These are phyloP conservation scores for Drosophila meridiana DNA, from an alignment of 2,888 invertebrate genomes.

Conservation along the genomic window DNA sequence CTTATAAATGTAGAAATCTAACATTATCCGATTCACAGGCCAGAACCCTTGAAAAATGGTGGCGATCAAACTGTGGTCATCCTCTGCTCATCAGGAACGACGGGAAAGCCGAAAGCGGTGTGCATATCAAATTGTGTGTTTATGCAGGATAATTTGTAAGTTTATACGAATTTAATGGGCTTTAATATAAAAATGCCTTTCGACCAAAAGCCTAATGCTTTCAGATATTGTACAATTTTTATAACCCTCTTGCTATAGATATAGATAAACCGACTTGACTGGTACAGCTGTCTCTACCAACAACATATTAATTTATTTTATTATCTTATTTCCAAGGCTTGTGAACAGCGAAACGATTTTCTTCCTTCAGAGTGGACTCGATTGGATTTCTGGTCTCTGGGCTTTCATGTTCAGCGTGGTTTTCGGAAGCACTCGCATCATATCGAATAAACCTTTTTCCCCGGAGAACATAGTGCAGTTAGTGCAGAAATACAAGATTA, in stretches of 20 bases:
- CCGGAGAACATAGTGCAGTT: conserved; percentile 63
- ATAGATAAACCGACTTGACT: not conserved
- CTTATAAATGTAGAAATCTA: not conserved
- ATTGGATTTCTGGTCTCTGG: conserved; percentile 71
- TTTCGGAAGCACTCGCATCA: conserved; percentile 65
- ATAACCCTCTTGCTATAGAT: not conserved
- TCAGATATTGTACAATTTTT: too few species aligned
- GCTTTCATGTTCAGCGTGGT: conserved; percentile 48
- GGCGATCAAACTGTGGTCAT: conserved; percentile 65
- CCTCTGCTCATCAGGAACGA: conserved; percentile 75
- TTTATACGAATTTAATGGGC: not conserved
- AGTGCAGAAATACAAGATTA: conserved; percentile 68
- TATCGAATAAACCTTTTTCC: conserved; percentile 60
- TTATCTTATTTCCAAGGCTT: conserved; percentile 25
- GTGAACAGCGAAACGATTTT: conserved; percentile 51
- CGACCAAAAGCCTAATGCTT: too few species aligned
- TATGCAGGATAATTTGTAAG: conserved; percentile 54
- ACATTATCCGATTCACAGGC: conserved; percentile 13
- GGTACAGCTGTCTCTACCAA: not conserved
- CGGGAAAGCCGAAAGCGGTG: conserved; percentile 72
- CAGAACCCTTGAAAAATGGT: conserved; percentile 48
- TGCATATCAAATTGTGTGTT: conserved; percentile 56
- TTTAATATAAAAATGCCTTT: too few species aligned
- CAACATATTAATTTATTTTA: too few species aligned
- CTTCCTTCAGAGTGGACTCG: conserved; percentile 60